A percentile compares a stretch with the other conserved stretches of the same genome.
Evolutionary conservation across 2,888 invertebrate species (phyloP).

Genomic region (Coronaproctus castanopsis): DNA sequence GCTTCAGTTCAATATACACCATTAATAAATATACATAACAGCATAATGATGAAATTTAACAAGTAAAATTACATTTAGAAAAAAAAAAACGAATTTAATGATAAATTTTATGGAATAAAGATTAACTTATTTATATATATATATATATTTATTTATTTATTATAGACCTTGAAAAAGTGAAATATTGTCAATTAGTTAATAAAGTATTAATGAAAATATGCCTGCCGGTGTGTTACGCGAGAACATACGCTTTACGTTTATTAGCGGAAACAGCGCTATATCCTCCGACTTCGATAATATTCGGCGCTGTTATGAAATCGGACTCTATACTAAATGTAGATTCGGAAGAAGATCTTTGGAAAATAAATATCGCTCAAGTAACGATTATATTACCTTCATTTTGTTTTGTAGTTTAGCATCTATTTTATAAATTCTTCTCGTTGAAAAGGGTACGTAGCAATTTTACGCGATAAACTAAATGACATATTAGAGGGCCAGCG

Average conservation of each 20-base stretch:
- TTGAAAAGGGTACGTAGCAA: not conserved
- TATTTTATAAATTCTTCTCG: conserved; percentile 6
- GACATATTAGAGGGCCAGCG: too few species aligned
- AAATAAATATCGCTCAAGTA: conserved; percentile 59
- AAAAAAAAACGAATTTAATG: too few species aligned
- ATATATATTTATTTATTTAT: too few species aligned
- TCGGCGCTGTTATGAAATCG: conserved; percentile 18
- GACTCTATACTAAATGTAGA: not conserved
- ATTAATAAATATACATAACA: too few species aligned
- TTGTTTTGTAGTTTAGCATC: too few species aligned
- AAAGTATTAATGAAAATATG: conserved; percentile 13
- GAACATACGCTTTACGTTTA: conserved; percentile 49
- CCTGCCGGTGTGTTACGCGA: conserved; percentile 36
- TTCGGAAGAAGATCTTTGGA: conserved; percentile 29
- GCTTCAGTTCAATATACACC: too few species aligned
- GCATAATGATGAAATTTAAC: too few species aligned
- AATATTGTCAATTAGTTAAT: conserved; percentile 16
- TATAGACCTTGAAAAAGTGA: too few species aligned
- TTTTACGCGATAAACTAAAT: too few species aligned
- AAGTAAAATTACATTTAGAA: too few species aligned
- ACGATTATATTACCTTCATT: conserved; percentile 2
- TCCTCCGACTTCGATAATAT: conserved; percentile 19
- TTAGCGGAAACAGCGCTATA: conserved; percentile 52
- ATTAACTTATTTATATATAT: too few species aligned
- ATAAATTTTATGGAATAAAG: too few species aligned